Percentiles rank a stretch among this genome's conserved stretches.
Conservation (phyloP, 2,888 invertebrate species). For the Operophtera brumata region DNA sequence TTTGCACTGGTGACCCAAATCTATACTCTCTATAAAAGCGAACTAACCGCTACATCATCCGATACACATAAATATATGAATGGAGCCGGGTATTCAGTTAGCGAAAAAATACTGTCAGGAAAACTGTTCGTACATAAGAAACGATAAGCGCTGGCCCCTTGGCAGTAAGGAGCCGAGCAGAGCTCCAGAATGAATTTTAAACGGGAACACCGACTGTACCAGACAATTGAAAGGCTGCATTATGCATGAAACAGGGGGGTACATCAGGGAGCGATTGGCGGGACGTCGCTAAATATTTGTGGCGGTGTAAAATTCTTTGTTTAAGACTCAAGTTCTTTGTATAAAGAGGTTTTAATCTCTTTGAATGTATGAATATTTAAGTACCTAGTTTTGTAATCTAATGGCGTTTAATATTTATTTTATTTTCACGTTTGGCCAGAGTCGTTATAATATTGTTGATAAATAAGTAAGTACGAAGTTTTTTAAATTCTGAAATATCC, state of each 20-base stretch:
- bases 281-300: slow-evolving; percentile 51
- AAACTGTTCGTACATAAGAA: slow-evolving; percentile 37
- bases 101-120: slow-evolving; percentile 9
- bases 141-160: slow-evolving; percentile 44
- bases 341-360: slow-evolving; percentile 28
- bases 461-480: too few relatives aligned
- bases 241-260: slow-evolving; percentile 56
- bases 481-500: too few relatives aligned
- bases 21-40: too few relatives aligned
- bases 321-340: slow-evolving; percentile 23
- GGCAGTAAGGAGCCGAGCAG: slow-evolving; percentile 36
- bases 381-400: slow-evolving; percentile 16
- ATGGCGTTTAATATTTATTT: slow-evolving; percentile 16
- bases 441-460: too few relatives aligned
- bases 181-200: slow-evolving; percentile 61
- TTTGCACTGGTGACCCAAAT: too few relatives aligned
- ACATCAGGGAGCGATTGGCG: slow-evolving; percentile 42
- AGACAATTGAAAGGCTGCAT: slow-evolving; percentile 71
- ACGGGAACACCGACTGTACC: slow-evolving; percentile 40
- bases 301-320: slow-evolving; percentile 30
- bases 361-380: slow-evolving; percentile 16
- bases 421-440: too few relatives aligned
- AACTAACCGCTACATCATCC: too few relatives aligned
- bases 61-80: background rate
- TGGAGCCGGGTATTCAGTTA: background rate